Evolutionary conservation across 2,888 invertebrate species (phyloP).

Genomic region (Hololepta plana): DNA sequence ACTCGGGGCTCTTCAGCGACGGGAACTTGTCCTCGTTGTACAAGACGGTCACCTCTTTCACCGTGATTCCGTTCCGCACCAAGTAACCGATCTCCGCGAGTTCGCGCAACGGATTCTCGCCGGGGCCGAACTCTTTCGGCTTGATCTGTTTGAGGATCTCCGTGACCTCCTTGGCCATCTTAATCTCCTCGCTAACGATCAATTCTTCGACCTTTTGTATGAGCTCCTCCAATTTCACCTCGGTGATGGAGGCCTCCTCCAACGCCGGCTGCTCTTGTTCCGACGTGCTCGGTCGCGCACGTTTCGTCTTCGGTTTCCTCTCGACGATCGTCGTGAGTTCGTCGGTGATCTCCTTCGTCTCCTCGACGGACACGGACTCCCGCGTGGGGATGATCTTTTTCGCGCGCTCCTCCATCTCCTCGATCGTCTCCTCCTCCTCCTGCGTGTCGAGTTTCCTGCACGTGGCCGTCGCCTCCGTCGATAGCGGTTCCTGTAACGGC

Average conservation of each 20-base stretch:
- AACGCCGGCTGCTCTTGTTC: conserved; percentile 19
- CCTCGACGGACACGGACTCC: conserved; percentile 38
- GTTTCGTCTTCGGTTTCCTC: conserved; percentile 19
- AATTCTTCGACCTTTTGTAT: conserved; percentile 37
- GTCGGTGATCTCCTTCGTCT: conserved; percentile 36
- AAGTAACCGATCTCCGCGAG: conserved; percentile 67
- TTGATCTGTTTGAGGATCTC: conserved; percentile 55
- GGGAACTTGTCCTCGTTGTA: conserved; percentile 67
- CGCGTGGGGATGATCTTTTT: conserved; percentile 33
- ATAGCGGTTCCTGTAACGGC: conserved; percentile 37
- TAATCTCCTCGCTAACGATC: conserved; percentile 34
- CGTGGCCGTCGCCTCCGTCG: conserved; percentile 40
- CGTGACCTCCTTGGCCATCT: conserved; percentile 55
- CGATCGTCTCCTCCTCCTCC: conserved; percentile 20
- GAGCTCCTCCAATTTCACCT: conserved; percentile 33
- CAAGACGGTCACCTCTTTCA: conserved; percentile 56
- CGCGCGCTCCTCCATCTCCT: conserved; percentile 27
- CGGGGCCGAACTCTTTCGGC: conserved; percentile 63
- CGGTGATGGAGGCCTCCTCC: conserved; percentile 26
- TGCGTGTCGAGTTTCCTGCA: conserved; percentile 43
- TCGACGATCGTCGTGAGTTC: conserved; percentile 24
- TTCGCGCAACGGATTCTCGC: conserved; percentile 61
- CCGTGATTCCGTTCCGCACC: conserved; percentile 55
- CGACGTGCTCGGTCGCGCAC: conserved; percentile 14
- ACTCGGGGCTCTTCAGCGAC: conserved; percentile 58